phyloP scores from a whole-genome alignment of 1,140 invertebrate species.

The Pseudomyrmex dendroicus region DNA sequence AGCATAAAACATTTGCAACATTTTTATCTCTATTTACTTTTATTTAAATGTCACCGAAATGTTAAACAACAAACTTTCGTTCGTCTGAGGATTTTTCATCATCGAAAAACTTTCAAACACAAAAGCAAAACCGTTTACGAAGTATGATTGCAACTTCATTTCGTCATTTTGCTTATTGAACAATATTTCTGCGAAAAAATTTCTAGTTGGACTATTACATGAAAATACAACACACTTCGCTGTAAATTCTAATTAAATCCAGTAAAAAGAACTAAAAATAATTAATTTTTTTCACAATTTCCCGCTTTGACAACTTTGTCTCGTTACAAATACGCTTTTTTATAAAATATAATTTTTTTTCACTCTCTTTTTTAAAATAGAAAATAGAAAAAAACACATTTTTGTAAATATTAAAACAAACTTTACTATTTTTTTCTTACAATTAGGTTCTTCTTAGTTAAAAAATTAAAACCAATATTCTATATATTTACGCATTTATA shows the following conservation, averaged over 20 bases:
- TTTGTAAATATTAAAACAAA: background rate
- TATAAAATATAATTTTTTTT: background rate
- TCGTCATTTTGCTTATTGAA: background rate
- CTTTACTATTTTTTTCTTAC: background rate
- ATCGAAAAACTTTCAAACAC: constrained; percentile 30
- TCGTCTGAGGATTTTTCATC: background rate
- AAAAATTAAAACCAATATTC: no score
- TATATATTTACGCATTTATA: no score
- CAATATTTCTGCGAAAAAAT: background rate
- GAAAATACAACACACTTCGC: background rate
- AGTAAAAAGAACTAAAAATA: constrained; percentile 50
- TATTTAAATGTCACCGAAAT: constrained; percentile 20
- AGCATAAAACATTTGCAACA: background rate
- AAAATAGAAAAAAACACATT: background rate
- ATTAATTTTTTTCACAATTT: constrained; percentile 14
- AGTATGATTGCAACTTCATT: background rate
- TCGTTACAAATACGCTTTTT: constrained; percentile 31
- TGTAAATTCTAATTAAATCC: constrained; percentile 39
- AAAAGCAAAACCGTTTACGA: constrained; percentile 10
- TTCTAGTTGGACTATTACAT: background rate
- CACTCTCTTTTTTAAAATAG: background rate
- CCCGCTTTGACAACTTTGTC: constrained; percentile 9
- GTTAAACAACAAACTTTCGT: background rate
- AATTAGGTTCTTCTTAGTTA: no score
- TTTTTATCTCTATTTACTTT: background rate